These are phyloP conservation scores for Oryzias dopingdopingensis DNA, from an alignment of 2,797 vertebrate species.

Conservation along the genomic window DNA sequence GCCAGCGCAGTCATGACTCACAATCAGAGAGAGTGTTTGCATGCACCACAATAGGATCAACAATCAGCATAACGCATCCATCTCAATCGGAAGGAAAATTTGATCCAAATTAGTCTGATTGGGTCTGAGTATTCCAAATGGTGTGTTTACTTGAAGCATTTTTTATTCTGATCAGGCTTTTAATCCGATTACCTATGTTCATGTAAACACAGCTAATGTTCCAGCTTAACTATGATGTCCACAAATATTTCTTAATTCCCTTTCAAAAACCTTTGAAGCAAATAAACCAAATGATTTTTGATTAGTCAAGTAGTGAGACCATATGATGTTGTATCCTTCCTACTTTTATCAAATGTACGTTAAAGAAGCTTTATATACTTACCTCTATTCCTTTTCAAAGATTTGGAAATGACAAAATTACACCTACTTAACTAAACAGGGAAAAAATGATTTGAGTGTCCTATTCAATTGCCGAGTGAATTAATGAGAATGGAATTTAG, in stretches of 20 bases:
- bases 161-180: no score
- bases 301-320: background rate
- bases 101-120: no score
- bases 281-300: background rate
- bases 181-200: no score
- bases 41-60: no score
- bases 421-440: slow-evolving; percentile 12
- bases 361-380: background rate
- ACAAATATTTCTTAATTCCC: background rate
- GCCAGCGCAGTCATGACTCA: no score
- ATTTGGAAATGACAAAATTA: slow-evolving; percentile 29
- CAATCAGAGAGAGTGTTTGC: no score
- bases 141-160: no score
- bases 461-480: slow-evolving; percentile 21
- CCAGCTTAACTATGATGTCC: background rate
- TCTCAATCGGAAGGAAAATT: no score
- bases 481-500: slow-evolving; percentile 31
- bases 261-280: background rate
- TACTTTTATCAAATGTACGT: background rate
- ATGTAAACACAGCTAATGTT: no score
- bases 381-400: slow-evolving; percentile 7
- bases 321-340: background rate
- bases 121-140: no score
- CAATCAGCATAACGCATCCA: no score
- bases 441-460: slow-evolving; percentile 36